phyloP scores from a whole-genome alignment of 1,140 invertebrate species.

The Drosophila lini region DNA sequence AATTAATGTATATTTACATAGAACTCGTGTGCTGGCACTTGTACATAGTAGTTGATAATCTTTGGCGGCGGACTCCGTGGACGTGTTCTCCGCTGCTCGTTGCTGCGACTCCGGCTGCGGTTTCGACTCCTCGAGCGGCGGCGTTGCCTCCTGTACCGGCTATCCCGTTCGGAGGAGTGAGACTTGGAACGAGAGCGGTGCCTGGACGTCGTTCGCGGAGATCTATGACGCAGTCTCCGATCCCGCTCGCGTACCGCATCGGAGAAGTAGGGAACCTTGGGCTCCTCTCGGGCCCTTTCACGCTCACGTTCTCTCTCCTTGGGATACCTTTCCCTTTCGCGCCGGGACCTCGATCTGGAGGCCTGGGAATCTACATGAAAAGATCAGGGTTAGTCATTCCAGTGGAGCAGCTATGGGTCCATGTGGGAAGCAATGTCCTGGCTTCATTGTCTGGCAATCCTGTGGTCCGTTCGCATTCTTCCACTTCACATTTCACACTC shows the following conservation, averaged over 20 bases:
- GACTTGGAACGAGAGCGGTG: slow-evolving; percentile 36
- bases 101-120: slow-evolving; percentile 25
- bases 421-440: slow-evolving; percentile 17
- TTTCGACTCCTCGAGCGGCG: slow-evolving; percentile 27
- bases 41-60: slow-evolving; percentile 62
- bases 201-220: slow-evolving; percentile 18
- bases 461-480: background rate
- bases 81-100: slow-evolving; percentile 11
- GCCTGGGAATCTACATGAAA: slow-evolving; percentile 37
- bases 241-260: slow-evolving; percentile 52
- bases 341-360: slow-evolving; percentile 12
- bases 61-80: slow-evolving; percentile 46
- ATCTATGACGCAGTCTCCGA: slow-evolving; percentile 29
- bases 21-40: slow-evolving; percentile 59
- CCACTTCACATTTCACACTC: slow-evolving; percentile 42
- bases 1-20: slow-evolving; percentile 40
- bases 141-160: slow-evolving; percentile 17
- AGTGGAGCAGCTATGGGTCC: slow-evolving; percentile 8
- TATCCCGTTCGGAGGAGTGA: slow-evolving; percentile 16
- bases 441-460: slow-evolving; percentile 1
- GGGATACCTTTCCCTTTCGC: slow-evolving; percentile 20
- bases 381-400: slow-evolving; percentile 12
- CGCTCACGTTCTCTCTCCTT: slow-evolving; percentile 3
- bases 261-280: slow-evolving; percentile 64
- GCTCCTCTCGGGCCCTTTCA: slow-evolving; percentile 3